Percentiles rank a stretch among this genome's conserved stretches.
These are phyloP conservation scores for Gasteruption jaculator DNA, from an alignment of 2,888 invertebrate genomes.

Conservation along the genomic window DNA sequence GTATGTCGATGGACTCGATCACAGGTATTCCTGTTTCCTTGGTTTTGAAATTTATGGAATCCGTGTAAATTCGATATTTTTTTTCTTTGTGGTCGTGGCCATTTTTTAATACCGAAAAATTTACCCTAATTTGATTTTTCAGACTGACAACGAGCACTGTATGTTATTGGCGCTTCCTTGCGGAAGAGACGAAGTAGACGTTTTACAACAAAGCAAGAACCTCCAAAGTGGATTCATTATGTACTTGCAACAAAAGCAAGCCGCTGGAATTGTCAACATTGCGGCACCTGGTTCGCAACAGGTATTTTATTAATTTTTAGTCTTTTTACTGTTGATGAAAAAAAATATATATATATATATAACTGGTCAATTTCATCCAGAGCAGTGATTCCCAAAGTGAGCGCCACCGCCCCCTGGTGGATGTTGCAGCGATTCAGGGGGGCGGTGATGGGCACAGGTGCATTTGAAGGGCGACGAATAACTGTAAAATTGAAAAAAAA, in stretches of 20 bases:
- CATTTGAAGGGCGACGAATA: no score
- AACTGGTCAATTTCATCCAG: no score
- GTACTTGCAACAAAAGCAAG: constrained; percentile 94
- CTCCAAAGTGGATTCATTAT: constrained; percentile 90
- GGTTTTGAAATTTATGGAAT: not conserved
- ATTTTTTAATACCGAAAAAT: no score
- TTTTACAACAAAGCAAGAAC: constrained; percentile 87
- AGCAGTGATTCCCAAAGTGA: no score
- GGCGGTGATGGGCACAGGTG: no score
- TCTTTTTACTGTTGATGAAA: constrained; percentile 5
- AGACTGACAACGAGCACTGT: constrained; percentile 95
- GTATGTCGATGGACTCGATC: constrained; percentile 53
- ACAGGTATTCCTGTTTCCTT: not conserved
- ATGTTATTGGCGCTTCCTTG: constrained; percentile 93
- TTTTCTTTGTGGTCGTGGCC: not conserved
- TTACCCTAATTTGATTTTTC: constrained; percentile 29
- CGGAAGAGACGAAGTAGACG: constrained; percentile 91
- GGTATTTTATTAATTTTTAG: constrained; percentile 52
- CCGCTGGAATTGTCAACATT: constrained; percentile 97
- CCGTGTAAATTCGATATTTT: not conserved
- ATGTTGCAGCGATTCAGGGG: no score
- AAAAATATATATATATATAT: no score
- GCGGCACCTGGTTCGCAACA: constrained; percentile 85
- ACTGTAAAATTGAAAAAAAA: no score
- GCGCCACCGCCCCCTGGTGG: no score